Percentiles rank a stretch among this genome's conserved stretches.
Evolutionary conservation across 1,140 invertebrate species (phyloP).

Genomic region (Drosophila seguyi): DNA sequence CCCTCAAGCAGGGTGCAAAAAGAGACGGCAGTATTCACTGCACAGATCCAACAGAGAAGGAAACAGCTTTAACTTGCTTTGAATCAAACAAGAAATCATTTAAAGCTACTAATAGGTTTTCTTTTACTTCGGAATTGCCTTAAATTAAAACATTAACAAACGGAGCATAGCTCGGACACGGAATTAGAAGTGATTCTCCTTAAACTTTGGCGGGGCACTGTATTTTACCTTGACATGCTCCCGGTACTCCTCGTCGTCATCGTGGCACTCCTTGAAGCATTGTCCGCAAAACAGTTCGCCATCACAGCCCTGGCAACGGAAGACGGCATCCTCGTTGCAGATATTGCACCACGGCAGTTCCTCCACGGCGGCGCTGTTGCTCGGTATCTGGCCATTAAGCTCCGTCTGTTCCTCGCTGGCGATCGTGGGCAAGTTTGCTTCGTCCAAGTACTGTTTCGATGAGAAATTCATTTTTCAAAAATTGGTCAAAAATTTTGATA

Average conservation of each 20-base stretch:
- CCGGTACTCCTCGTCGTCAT: conserved; percentile 83
- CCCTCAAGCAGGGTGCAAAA: background rate
- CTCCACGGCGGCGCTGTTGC: conserved; percentile 73
- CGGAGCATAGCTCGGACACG: conserved; percentile 7
- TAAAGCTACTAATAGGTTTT: background rate
- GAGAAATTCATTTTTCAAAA: too few relatives aligned
- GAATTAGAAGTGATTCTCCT: conserved; percentile 75
- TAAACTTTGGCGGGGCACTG: conserved; percentile 69
- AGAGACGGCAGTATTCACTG: background rate
- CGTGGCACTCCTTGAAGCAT: conserved; percentile 88
- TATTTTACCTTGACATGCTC: conserved; percentile 71
- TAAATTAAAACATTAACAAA: conserved; percentile 26
- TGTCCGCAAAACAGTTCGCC: conserved; percentile 89
- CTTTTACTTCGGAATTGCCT: background rate
- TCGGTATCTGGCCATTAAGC: conserved; percentile 20
- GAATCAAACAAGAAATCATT: background rate
- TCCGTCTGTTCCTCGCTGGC: conserved; percentile 68
- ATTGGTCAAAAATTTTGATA: too few relatives aligned
- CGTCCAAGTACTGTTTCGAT: conserved; percentile 64
- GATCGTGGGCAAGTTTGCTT: conserved; percentile 61
- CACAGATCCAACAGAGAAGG: conserved; percentile 9
- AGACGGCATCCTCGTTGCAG: conserved; percentile 90
- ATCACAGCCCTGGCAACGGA: conserved; percentile 89
- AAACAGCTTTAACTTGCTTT: too few relatives aligned
- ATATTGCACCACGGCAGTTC: conserved; percentile 92